Evolutionary conservation across 1,140 invertebrate species (phyloP).

Genomic region (Vanessa atalanta): DNA sequence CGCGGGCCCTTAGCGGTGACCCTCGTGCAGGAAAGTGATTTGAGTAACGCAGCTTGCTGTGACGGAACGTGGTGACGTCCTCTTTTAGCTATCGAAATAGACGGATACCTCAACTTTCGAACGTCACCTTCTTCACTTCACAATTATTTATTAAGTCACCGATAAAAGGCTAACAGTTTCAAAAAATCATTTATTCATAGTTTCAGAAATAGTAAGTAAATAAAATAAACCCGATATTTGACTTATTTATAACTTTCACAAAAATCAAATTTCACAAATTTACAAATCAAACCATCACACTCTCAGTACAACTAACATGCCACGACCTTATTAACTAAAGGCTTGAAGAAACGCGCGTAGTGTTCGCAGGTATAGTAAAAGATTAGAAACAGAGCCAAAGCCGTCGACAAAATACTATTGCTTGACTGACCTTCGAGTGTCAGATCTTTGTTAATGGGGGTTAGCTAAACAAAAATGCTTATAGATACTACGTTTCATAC

Average conservation of each 20-base stretch:
- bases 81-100: not conserved
- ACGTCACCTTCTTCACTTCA: constrained; percentile 18
- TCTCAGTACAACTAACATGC: constrained; percentile 6
- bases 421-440: constrained; percentile 53
- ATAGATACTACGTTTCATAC: constrained; percentile 76
- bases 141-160: constrained; percentile 18
- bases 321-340: constrained; percentile 2
- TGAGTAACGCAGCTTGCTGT: constrained; percentile 73
- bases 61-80: constrained; percentile 72
- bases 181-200: constrained; percentile 10
- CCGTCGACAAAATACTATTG: constrained; percentile 28
- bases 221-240: not conserved
- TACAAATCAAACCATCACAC: constrained; percentile 21
- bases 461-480: constrained; percentile 68
- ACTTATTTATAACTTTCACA: constrained; percentile 14
- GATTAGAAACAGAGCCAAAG: constrained; percentile 10
- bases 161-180: not conserved
- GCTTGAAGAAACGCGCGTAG: not conserved
- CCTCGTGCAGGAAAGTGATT: constrained; percentile 60
- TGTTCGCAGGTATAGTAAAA: constrained; percentile 11
- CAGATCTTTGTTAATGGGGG: constrained; percentile 57
- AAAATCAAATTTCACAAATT: constrained; percentile 6
- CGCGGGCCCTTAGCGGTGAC: constrained; percentile 62
- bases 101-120: not conserved
- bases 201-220: not conserved